Percentiles rank a stretch among this genome's conserved stretches.
phyloP scores from a whole-genome alignment of 2,113 vertebrate species.

The Mormyrus iriodes region DNA sequence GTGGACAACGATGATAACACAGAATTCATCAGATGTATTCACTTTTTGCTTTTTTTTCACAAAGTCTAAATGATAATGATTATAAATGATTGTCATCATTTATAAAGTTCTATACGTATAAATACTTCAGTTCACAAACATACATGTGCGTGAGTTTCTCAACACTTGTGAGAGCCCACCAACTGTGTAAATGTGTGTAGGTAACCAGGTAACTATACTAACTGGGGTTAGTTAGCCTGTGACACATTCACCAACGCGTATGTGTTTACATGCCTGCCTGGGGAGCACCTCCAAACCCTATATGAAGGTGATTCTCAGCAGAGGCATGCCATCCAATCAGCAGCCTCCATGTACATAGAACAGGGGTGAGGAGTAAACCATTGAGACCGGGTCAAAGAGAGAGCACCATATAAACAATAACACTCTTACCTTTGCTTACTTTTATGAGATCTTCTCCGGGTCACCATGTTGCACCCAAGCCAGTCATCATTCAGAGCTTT shows the following conservation, averaged over 20 bases:
- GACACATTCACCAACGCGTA: background rate
- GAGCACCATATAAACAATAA: slow-evolving; percentile 16
- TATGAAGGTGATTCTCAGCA: background rate
- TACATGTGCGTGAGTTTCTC: background rate
- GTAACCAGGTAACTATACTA: background rate
- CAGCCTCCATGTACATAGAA: slow-evolving; percentile 23
- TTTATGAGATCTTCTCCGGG: background rate
- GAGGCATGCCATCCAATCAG: slow-evolving; percentile 23
- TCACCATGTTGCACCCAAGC: background rate
- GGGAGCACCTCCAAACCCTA: background rate
- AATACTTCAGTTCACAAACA: slow-evolving; percentile 8
- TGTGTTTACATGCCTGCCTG: background rate
- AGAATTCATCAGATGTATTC: background rate
- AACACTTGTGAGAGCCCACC: background rate
- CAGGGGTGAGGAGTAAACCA: slow-evolving; percentile 9
- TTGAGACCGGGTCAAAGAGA: slow-evolving; percentile 39
- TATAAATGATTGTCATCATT: background rate
- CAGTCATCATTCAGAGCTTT: background rate
- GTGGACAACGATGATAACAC: background rate
- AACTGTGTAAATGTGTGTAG: background rate
- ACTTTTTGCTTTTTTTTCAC: background rate
- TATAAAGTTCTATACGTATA: background rate
- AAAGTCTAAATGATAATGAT: too few species aligned
- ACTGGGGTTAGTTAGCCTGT: too few species aligned
- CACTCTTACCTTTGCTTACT: background rate